A percentile compares a stretch with the other conserved stretches of the same genome.
phyloP scores from a whole-genome alignment of 2,888 invertebrate species.

The Heliconius erato region DNA sequence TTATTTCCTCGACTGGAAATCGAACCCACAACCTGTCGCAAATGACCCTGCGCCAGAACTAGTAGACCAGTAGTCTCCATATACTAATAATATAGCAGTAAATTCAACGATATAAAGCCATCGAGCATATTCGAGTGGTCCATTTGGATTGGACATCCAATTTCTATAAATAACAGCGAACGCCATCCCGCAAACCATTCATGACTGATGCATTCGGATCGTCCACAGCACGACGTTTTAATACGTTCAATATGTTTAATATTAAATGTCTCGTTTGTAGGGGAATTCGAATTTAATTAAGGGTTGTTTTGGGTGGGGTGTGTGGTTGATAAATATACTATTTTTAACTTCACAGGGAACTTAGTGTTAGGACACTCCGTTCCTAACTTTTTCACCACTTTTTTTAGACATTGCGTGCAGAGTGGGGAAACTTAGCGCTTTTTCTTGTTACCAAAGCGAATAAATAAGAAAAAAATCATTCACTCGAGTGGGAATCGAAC shows the following conservation, averaged over 20 bases:
- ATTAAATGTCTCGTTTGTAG: constrained; percentile 21
- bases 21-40: too few species aligned
- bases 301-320: neutral
- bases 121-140: constrained; percentile 41
- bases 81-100: neutral
- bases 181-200: constrained; percentile 45
- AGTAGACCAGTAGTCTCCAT: neutral
- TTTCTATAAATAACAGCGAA: constrained; percentile 54
- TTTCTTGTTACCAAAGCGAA: too few species aligned
- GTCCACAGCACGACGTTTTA: constrained; percentile 43
- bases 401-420: too few species aligned
- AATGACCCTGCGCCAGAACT: neutral
- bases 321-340: neutral
- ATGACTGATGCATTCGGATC: constrained; percentile 53
- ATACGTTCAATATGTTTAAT: constrained; percentile 18
- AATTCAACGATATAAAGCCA: constrained; percentile 36
- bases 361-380: too few species aligned
- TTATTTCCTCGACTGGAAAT: too few species aligned
- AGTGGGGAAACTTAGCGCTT: too few species aligned
- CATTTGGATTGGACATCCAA: constrained; percentile 50
- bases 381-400: too few species aligned
- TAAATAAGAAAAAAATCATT: neutral
- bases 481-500: neutral
- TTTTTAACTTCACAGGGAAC: too few species aligned
- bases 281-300: constrained; percentile 8